phyloP scores from a whole-genome alignment of 2,888 invertebrate species.

The Limnephilus auricula region DNA sequence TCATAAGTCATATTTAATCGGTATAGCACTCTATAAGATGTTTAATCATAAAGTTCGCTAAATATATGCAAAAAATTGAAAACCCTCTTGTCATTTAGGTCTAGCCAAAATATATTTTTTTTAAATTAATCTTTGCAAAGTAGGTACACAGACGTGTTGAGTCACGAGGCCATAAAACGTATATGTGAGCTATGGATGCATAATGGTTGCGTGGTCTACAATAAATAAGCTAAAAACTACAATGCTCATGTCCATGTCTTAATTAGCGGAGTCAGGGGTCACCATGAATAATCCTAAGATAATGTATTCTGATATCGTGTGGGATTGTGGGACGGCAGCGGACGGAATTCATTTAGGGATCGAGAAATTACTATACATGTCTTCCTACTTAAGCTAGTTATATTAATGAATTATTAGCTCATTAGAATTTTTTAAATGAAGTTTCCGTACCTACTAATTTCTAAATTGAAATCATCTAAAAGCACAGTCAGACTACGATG shows the following conservation, averaged over 20 bases:
- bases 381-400: not conserved
- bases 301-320: not conserved
- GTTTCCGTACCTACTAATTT: not conserved
- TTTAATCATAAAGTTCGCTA: not conserved
- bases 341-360: conserved; percentile 10
- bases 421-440: not conserved
- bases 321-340: conserved; percentile 4
- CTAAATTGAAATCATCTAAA: not conserved
- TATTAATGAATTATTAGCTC: not conserved
- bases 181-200: not conserved
- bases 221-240: not conserved
- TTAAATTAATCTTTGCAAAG: not conserved
- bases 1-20: not conserved
- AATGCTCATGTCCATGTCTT: conserved; percentile 14
- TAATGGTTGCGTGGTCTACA: not conserved
- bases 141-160: not conserved
- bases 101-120: not conserved
- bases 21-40: not conserved
- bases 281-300: not conserved
- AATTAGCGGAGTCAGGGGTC: not conserved
- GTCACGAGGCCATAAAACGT: not conserved
- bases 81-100: not conserved
- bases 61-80: not conserved
- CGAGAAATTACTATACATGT: not conserved
- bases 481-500: too few species aligned